phyloP scores from a whole-genome alignment of 2,113 vertebrate species.

The Calonectris borealis region DNA sequence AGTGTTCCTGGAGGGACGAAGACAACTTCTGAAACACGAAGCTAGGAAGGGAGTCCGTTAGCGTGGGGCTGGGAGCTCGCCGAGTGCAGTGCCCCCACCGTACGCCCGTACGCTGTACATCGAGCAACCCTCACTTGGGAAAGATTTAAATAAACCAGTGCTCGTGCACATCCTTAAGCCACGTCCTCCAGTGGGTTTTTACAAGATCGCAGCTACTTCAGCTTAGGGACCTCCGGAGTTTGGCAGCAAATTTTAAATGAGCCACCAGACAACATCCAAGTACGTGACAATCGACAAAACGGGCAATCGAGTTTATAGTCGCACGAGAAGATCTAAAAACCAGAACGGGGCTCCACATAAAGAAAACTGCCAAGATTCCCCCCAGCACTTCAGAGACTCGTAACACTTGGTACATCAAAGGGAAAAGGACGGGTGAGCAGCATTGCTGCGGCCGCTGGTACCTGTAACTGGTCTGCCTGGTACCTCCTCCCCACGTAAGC shows the following conservation, averaged over 20 bases:
- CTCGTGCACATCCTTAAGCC: background rate
- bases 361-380: background rate
- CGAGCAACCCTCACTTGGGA: background rate
- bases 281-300: fast-evolving
- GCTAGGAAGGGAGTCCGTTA: background rate
- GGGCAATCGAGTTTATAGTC: background rate
- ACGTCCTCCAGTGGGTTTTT: background rate
- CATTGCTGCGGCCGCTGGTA: background rate
- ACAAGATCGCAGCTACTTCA: background rate
- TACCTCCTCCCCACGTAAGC: conserved; percentile 71
- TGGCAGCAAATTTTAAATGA: background rate
- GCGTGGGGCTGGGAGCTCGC: background rate
- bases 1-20: conserved; percentile 14
- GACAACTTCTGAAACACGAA: background rate
- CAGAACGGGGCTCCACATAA: background rate
- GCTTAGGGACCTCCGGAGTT: background rate
- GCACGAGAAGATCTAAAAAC: background rate
- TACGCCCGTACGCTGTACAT: fast-evolving
- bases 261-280: background rate
- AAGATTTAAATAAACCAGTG: background rate
- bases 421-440: background rate
- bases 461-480: conserved; percentile 76
- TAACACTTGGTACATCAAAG: too few species aligned
- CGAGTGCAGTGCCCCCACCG: background rate
- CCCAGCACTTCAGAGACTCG: background rate